Evolutionary conservation across 2,113 vertebrate genomes (phyloP).

Genomic region (Syngnathus scovelli): DNA sequence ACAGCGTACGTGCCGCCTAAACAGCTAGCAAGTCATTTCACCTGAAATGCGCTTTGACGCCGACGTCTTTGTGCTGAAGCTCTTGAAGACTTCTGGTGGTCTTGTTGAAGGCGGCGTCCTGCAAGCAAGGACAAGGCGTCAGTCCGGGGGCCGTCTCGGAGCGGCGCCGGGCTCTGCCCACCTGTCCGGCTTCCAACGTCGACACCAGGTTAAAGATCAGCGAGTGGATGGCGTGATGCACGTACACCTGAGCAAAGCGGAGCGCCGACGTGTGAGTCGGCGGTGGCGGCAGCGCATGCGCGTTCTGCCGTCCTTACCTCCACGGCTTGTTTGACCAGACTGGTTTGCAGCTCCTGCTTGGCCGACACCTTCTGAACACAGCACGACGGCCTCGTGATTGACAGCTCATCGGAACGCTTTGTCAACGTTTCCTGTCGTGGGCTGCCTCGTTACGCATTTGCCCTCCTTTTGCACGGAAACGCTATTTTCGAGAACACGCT

Average conservation of each 20-base stretch:
- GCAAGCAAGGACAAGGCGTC: not conserved
- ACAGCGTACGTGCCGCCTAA: no score
- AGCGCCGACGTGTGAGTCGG: no score
- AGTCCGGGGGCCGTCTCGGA: not conserved
- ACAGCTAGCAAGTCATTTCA: constrained; percentile 41
- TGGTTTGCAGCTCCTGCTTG: constrained; percentile 92
- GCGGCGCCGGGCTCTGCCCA: constrained; percentile 38
- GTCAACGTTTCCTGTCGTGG: no score
- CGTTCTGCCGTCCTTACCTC: constrained; percentile 71
- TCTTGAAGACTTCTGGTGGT: constrained; percentile 91
- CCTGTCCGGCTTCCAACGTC: constrained; percentile 90
- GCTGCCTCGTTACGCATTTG: no score
- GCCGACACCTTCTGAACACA: constrained; percentile 80
- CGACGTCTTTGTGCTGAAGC: constrained; percentile 90
- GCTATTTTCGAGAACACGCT: no score
- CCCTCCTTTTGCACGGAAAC: no score
- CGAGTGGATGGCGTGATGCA: constrained; percentile 90
- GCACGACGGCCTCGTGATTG: not conserved
- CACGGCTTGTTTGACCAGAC: constrained; percentile 91
- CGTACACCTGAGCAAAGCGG: constrained; percentile 76
- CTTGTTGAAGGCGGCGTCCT: constrained; percentile 98
- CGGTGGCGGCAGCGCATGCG: no score
- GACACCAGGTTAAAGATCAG: constrained; percentile 93
- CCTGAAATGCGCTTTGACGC: constrained; percentile 93
- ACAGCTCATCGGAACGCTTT: no score